These are phyloP conservation scores for Lepus oiostolus DNA, from an alignment of 2,797 vertebrate species.

Conservation along the genomic window DNA sequence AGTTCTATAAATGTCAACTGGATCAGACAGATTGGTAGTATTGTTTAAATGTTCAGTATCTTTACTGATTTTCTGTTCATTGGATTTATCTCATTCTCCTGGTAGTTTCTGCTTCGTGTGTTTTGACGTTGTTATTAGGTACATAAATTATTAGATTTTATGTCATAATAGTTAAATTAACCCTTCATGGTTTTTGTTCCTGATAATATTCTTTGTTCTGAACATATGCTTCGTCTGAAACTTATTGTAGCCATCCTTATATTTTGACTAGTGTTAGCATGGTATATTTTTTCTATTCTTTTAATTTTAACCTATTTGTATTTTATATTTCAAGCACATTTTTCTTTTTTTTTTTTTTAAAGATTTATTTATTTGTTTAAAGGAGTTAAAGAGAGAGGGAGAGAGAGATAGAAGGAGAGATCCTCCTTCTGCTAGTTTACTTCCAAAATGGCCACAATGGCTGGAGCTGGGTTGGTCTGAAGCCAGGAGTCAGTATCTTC, in stretches of 20 bases:
- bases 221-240: conserved; percentile 26
- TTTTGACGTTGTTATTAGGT: conserved; percentile 41
- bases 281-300: background rate
- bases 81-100: conserved; percentile 44
- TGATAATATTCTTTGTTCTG: conserved; percentile 16
- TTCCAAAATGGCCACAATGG: too few species aligned
- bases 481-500: too few species aligned
- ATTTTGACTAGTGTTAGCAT: conserved; percentile 24
- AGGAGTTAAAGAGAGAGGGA: too few species aligned
- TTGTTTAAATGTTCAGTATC: conserved; percentile 16
- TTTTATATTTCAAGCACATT: too few species aligned
- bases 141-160: conserved; percentile 7
- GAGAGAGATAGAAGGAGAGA: too few species aligned
- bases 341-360: too few species aligned
- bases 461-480: too few species aligned
- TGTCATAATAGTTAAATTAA: background rate
- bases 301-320: background rate
- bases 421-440: too few species aligned
- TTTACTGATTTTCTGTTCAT: conserved; percentile 3
- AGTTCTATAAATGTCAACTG: background rate
- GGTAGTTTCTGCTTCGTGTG: background rate
- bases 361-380: too few species aligned
- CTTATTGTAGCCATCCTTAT: background rate
- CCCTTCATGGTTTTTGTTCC: conserved; percentile 30
- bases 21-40: background rate